A percentile compares a stretch with the other conserved stretches of the same genome.
phyloP scores from a whole-genome alignment of 2,113 vertebrate genomes.

The Oncorhynchus gorbuscha region DNA sequence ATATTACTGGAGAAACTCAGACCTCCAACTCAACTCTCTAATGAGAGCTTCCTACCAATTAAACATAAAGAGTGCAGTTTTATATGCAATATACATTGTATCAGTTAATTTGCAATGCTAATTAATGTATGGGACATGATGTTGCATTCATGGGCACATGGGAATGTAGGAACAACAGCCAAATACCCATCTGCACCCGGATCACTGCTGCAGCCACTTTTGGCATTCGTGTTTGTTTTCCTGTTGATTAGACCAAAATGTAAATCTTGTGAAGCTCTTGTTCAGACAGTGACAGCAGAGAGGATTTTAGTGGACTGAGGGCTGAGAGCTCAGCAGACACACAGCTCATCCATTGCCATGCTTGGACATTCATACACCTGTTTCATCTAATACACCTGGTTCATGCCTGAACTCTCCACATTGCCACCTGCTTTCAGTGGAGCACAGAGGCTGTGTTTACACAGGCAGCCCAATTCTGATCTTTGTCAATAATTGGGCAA shows the following conservation, averaged over 20 bases:
- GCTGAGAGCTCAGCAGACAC: neutral
- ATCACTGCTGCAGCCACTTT: neutral
- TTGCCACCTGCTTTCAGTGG: neutral
- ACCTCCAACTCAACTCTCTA: too few species aligned
- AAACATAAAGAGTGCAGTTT: neutral
- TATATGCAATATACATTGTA: neutral
- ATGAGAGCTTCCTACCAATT: too few species aligned
- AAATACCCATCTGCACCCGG: neutral
- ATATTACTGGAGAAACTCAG: too few species aligned
- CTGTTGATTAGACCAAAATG: neutral
- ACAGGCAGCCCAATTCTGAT: too few species aligned
- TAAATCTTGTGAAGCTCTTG: neutral
- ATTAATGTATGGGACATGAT: neutral
- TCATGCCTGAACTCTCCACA: neutral
- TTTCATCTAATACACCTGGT: neutral
- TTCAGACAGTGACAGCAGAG: neutral
- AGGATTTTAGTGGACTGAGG: neutral
- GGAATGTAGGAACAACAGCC: neutral
- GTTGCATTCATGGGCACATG: neutral
- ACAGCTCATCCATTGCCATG: neutral
- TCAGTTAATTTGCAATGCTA: neutral
- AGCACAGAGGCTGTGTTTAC: neutral
- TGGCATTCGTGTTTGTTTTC: neutral
- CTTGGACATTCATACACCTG: neutral
- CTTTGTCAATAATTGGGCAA: too few species aligned